Percentiles rank a stretch among this genome's conserved stretches.
phyloP scores from a whole-genome alignment of 2,888 invertebrate genomes.

The Hypercompe scribonia region DNA sequence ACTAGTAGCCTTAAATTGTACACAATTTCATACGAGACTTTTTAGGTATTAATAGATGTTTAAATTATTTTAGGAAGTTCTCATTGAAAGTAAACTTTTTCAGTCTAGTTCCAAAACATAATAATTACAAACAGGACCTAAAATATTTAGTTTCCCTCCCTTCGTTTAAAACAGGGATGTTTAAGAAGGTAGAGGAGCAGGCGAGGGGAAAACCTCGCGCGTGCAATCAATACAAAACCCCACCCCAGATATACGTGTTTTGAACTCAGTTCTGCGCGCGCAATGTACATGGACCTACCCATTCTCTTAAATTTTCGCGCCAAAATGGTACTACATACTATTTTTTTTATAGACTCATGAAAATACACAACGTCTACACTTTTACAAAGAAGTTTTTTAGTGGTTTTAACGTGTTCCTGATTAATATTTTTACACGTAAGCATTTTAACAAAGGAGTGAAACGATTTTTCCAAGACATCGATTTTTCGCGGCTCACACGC shows the following conservation, averaged over 20 bases:
- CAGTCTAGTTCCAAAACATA: neutral
- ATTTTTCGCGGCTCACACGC: conserved; percentile 70
- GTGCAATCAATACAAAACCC: conserved; percentile 79
- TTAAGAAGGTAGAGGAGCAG: conserved; percentile 50
- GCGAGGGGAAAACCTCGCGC: conserved; percentile 66
- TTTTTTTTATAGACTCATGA: neutral
- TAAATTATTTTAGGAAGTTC: neutral
- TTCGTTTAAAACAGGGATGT: conserved; percentile 61
- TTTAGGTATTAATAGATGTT: neutral
- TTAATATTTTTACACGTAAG: neutral
- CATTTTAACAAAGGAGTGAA: conserved; percentile 2
- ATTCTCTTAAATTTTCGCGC: conserved; percentile 66
- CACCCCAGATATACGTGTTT: conserved; percentile 54
- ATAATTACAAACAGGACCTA: conserved; percentile 6
- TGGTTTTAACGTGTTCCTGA: neutral
- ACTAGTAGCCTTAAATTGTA: neutral
- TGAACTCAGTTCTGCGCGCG: conserved; percentile 68
- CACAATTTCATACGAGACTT: neutral
- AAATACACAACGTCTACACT: neutral
- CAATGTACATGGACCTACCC: conserved; percentile 48
- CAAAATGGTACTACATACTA: conserved; percentile 46
- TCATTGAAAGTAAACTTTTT: neutral
- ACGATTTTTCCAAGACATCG: conserved; percentile 60
- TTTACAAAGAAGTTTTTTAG: neutral
- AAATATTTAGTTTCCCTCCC: conserved; percentile 67